phyloP scores from a whole-genome alignment of 2,888 invertebrate species.

The Ophion ellenae region DNA sequence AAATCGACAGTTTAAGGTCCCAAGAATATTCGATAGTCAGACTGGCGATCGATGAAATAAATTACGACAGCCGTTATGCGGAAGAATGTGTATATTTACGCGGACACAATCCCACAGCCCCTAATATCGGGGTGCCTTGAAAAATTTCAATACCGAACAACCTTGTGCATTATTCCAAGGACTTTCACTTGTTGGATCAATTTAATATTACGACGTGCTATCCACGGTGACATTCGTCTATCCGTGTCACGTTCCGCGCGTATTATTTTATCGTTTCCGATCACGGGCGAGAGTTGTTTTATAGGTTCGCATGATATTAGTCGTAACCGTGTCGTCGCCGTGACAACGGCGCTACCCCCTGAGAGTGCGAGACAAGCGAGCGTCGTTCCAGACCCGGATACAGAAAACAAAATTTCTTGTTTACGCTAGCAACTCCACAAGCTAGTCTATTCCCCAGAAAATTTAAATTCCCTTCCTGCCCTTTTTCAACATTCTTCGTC shows the following conservation, averaged over 20 bases:
- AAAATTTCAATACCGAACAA: constrained; percentile 37
- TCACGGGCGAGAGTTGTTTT: constrained; percentile 40
- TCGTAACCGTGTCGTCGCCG: constrained; percentile 63
- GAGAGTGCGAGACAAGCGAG: constrained; percentile 48
- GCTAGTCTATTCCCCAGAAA: constrained; percentile 46
- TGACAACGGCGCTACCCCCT: constrained; percentile 51
- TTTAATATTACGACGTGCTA: constrained; percentile 61
- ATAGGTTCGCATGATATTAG: constrained; percentile 39
- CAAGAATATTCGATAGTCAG: not conserved
- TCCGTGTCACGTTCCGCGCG: constrained; percentile 37
- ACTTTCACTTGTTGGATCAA: constrained; percentile 67
- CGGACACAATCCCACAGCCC: not conserved
- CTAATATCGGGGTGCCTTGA: not conserved
- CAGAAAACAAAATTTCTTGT: constrained; percentile 53
- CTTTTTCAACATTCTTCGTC: constrained; percentile 37
- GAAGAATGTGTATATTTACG: constrained; percentile 12
- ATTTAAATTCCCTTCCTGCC: constrained; percentile 35
- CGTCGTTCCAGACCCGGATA: constrained; percentile 27
- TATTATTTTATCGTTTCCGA: constrained; percentile 58
- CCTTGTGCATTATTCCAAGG: constrained; percentile 59
- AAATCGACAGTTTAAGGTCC: not conserved
- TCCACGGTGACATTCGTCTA: constrained; percentile 57
- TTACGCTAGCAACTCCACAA: constrained; percentile 63
- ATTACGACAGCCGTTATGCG: not conserved
- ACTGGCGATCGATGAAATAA: not conserved